These are phyloP conservation scores for Celastrina argiolus DNA, from an alignment of 2,888 invertebrate genomes.

Conservation along the genomic window DNA sequence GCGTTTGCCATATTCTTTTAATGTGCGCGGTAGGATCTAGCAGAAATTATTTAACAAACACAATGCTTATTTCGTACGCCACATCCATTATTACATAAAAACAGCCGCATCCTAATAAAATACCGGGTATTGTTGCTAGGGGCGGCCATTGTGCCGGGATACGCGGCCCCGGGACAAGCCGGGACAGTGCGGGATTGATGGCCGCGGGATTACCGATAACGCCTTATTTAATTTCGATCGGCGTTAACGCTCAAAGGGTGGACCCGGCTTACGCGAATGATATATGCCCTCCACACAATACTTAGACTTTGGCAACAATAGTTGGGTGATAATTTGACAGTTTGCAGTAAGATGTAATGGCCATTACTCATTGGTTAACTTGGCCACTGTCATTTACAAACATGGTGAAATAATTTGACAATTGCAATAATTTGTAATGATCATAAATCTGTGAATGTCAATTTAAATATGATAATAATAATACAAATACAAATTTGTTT, in stretches of 20 bases:
- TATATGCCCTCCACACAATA: constrained; percentile 26
- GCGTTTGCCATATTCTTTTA: too few relatives aligned
- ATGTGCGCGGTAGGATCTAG: too few relatives aligned
- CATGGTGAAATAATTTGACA: too few relatives aligned
- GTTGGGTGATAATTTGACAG: background rate
- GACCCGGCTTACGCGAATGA: constrained; percentile 31
- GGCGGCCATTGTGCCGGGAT: constrained; percentile 38
- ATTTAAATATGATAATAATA: too few relatives aligned
- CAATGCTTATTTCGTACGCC: too few relatives aligned
- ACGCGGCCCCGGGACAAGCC: constrained; percentile 35
- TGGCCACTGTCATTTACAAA: too few relatives aligned
- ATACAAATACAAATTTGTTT: too few relatives aligned
- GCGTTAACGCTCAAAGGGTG: constrained; percentile 41
- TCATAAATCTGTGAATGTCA: too few relatives aligned
- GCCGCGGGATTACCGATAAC: constrained; percentile 56
- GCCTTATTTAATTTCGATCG: constrained; percentile 55
- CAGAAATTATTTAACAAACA: too few relatives aligned
- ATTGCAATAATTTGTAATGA: too few relatives aligned
- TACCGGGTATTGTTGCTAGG: constrained; percentile 31
- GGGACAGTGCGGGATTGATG: constrained; percentile 49
- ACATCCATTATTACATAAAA: constrained; percentile 18
- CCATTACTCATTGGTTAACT: too few relatives aligned
- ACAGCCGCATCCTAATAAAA: background rate
- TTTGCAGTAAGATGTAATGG: background rate
- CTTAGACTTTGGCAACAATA: background rate